These are phyloP conservation scores for mouse (Mus musculus) DNA, from an alignment of 2,113 vertebrate species.

Conservation along the genomic window DNA sequence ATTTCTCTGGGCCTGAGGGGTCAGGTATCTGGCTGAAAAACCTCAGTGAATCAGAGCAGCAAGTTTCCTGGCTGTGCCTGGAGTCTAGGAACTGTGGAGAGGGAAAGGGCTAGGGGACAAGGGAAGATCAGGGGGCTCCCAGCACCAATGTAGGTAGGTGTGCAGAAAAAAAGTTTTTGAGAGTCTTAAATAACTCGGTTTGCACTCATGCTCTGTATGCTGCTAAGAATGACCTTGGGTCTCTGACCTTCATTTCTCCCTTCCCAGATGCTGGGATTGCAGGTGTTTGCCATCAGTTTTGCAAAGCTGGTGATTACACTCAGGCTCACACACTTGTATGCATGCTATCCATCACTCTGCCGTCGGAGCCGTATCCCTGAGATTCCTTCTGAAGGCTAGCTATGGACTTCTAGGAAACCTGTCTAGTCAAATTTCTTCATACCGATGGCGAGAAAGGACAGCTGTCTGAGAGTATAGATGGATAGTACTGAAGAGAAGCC, in stretches of 20 bases:
- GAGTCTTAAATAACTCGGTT: not conserved
- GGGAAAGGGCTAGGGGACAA: not conserved
- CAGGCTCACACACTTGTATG: no score
- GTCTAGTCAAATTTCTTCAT: not conserved
- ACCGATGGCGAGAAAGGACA: rapidly evolving
- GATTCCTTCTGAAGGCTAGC: not conserved
- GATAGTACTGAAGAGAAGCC: not conserved
- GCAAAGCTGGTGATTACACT: not conserved
- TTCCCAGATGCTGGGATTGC: not conserved
- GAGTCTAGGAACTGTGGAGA: not conserved
- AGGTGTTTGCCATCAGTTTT: not conserved
- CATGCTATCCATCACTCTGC: no score
- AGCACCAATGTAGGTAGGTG: not conserved
- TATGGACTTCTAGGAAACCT: not conserved
- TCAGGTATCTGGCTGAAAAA: not conserved
- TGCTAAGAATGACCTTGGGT: not conserved
- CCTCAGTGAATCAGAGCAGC: not conserved
- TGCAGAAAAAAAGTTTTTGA: not conserved
- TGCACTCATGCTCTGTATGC: not conserved
- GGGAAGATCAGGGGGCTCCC: no score
- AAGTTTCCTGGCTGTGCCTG: not conserved
- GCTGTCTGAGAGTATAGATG: not conserved
- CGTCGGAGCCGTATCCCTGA: not conserved
- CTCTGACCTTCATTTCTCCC: not conserved
- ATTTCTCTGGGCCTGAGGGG: not conserved